phyloP scores from a whole-genome alignment of 2,888 invertebrate species.

The Agonopterix subpropinquella region DNA sequence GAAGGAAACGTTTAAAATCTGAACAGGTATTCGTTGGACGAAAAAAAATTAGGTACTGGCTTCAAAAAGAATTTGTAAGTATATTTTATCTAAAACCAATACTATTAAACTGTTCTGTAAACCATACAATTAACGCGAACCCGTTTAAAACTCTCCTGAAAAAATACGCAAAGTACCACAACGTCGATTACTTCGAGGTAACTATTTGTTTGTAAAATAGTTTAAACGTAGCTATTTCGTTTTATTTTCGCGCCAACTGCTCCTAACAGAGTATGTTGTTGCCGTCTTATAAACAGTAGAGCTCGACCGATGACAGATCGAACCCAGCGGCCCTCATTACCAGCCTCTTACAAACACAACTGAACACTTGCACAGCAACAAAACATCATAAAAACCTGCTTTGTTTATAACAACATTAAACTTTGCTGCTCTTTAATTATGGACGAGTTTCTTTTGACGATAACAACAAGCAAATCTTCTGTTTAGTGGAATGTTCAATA shows the following conservation, averaged over 20 bases:
- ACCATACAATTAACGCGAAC: too few relatives aligned
- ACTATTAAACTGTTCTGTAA: too few relatives aligned
- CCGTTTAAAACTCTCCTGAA: too few relatives aligned
- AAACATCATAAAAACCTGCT: slow-evolving; percentile 51
- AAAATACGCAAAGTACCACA: too few relatives aligned
- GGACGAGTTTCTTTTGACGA: slow-evolving; percentile 13
- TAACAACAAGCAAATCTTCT: slow-evolving; percentile 26
- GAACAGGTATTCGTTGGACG: too few relatives aligned
- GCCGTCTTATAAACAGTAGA: slow-evolving; percentile 52
- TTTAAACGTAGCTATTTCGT: slow-evolving; percentile 39
- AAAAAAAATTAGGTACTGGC: too few relatives aligned
- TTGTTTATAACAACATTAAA: slow-evolving; percentile 20
- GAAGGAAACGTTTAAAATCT: too few relatives aligned
- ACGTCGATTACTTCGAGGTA: too few relatives aligned
- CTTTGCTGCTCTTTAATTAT: slow-evolving; percentile 19
- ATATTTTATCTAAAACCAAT: too few relatives aligned
- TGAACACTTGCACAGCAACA: slow-evolving; percentile 38
- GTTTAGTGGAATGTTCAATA: slow-evolving; percentile 49
- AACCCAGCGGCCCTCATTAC: slow-evolving; percentile 63
- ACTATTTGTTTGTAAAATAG: slow-evolving; percentile 35
- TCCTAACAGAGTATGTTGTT: slow-evolving; percentile 42
- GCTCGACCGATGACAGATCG: slow-evolving; percentile 53
- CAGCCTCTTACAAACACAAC: slow-evolving; percentile 50
- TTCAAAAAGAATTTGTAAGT: too few relatives aligned
- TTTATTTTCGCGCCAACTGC: slow-evolving; percentile 18